Conservation (phyloP, 2,113 vertebrate genomes). For the Spea bombifrons region DNA sequence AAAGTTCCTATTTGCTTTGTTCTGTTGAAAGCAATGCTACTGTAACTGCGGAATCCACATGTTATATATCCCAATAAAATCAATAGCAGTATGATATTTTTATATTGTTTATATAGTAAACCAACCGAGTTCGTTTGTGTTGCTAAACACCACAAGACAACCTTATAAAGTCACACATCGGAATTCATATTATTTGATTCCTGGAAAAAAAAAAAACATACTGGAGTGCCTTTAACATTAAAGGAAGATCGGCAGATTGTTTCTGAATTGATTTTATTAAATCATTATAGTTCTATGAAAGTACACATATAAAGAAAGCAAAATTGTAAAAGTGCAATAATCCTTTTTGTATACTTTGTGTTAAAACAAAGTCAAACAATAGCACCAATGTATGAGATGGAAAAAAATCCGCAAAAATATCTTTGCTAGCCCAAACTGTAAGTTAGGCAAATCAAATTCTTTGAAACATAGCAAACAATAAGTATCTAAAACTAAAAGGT, state of each 20-base stretch:
- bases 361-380: neutral
- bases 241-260: conserved; percentile 59
- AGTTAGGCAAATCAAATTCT: neutral
- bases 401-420: neutral
- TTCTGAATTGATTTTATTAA: conserved; percentile 7
- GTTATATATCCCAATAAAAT: too few relatives aligned
- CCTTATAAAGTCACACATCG: conserved; percentile 53
- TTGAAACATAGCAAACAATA: too few relatives aligned
- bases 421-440: neutral
- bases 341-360: neutral
- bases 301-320: neutral
- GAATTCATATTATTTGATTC: conserved; percentile 69
- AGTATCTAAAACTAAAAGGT: too few relatives aligned
- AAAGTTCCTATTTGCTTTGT: too few relatives aligned
- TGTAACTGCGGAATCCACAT: too few relatives aligned
- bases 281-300: neutral
- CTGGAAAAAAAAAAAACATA: conserved; percentile 60
- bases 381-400: neutral
- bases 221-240: conserved; percentile 74
- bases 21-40: too few relatives aligned
- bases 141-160: conserved; percentile 55
- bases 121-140: too few relatives aligned
- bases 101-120: too few relatives aligned
- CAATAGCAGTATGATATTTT: too few relatives aligned
- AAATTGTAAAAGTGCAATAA: neutral